Percentiles rank a stretch among this genome's conserved stretches.
These are phyloP conservation scores for Yponomeuta plumbellus DNA, from an alignment of 2,888 invertebrate genomes.

Conservation along the genomic window DNA sequence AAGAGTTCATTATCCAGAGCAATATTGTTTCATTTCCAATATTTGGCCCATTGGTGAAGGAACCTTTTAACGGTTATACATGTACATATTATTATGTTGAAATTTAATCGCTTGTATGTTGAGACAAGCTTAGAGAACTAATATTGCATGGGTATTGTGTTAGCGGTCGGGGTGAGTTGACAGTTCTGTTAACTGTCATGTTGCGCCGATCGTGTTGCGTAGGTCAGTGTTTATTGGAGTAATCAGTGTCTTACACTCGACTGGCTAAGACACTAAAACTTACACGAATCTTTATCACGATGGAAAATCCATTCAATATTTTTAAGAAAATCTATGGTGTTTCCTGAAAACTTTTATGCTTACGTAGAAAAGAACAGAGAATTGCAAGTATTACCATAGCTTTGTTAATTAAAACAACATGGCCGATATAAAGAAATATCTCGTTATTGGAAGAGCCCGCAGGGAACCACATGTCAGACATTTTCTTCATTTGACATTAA, in stretches of 20 bases:
- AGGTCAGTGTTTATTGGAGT: slow-evolving; percentile 1
- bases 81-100: slow-evolving; percentile 19
- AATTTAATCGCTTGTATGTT: slow-evolving; percentile 34
- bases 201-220: background rate
- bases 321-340: too few relatives aligned
- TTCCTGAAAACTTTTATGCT: too few relatives aligned
- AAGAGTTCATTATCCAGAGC: slow-evolving; percentile 57
- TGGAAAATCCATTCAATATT: too few relatives aligned
- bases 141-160: slow-evolving; percentile 69
- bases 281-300: too few relatives aligned
- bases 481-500: too few relatives aligned
- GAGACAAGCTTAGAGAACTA: slow-evolving; percentile 52
- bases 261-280: background rate
- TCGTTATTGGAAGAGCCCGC: too few relatives aligned
- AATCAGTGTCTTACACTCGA: background rate
- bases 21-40: slow-evolving; percentile 53
- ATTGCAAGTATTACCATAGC: too few relatives aligned
- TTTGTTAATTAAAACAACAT: too few relatives aligned
- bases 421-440: too few relatives aligned
- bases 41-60: slow-evolving; percentile 58
- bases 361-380: too few relatives aligned
- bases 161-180: slow-evolving; percentile 18
- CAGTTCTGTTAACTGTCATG: background rate
- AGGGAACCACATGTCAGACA: too few relatives aligned
- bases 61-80: slow-evolving; percentile 34